Percentiles rank a stretch among this genome's conserved stretches.
phyloP scores from a whole-genome alignment of 2,797 vertebrate species.

The Steatocranus sp. region DNA sequence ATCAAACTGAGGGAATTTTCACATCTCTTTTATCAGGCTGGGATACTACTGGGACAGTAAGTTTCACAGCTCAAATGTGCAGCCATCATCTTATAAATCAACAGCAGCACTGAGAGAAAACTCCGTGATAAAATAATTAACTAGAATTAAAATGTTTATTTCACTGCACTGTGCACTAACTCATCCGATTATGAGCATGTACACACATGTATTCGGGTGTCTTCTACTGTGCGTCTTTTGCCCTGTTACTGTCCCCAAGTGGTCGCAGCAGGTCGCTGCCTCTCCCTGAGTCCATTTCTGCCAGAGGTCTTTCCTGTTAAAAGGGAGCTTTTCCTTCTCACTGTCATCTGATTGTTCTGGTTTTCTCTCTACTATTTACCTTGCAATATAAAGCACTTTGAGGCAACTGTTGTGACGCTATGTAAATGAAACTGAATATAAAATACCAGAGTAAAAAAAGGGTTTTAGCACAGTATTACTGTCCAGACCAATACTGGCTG shows the following conservation, averaged over 20 bases:
- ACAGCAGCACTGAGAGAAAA: neutral
- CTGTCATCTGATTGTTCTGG: neutral
- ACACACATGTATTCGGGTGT: fast-evolving
- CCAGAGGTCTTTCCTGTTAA: neutral
- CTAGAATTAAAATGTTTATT: neutral
- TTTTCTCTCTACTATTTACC: neutral
- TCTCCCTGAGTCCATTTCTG: neutral
- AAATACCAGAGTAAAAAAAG: neutral
- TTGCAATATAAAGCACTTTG: neutral
- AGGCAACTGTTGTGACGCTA: neutral
- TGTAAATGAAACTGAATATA: neutral
- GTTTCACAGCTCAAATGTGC: neutral
- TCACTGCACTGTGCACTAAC: neutral
- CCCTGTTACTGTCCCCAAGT: neutral
- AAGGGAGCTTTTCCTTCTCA: neutral
- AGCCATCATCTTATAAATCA: neutral
- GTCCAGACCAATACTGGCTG: neutral
- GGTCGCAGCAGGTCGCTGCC: neutral
- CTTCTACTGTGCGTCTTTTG: neutral
- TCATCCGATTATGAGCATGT: neutral
- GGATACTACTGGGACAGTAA: neutral
- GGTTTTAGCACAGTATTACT: neutral
- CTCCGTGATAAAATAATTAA: neutral
- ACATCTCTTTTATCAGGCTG: neutral
- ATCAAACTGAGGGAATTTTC: neutral